Conservation (phyloP, 2,797 vertebrate species). For the Myotis pilosus region DNA sequence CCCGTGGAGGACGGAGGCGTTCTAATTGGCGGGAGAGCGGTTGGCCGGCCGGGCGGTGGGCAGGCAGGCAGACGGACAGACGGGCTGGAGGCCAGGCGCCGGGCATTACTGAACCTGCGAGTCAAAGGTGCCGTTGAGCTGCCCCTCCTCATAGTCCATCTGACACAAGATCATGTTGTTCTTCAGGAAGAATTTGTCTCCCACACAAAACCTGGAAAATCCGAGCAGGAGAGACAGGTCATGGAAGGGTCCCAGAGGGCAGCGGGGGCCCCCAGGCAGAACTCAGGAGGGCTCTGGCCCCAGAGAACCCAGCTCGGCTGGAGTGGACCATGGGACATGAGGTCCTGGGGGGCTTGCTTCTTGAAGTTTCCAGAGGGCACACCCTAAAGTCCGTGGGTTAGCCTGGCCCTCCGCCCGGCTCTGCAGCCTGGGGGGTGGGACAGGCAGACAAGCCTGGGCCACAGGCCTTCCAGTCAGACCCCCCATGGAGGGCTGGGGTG, state of each 20-base stretch:
- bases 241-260: background rate
- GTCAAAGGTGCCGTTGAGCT: conserved; percentile 99
- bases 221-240: conserved; percentile 63
- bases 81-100: conserved; percentile 88
- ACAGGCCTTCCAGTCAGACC: background rate
- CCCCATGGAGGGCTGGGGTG: background rate
- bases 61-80: conserved; percentile 88
- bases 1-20: conserved; percentile 89
- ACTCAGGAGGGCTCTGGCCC: background rate
- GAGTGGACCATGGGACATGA: background rate
- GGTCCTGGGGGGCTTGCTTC: background rate
- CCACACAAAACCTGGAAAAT: conserved; percentile 95
- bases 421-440: background rate
- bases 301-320: background rate
- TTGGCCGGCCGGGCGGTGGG: conserved; percentile 71
- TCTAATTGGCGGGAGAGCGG: conserved; percentile 81
- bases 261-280: background rate
- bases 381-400: background rate
- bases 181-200: conserved; percentile 99
- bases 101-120: conserved; percentile 96
- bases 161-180: conserved; percentile 99
- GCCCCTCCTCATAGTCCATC: conserved; percentile 99
- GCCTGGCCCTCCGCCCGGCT: background rate
- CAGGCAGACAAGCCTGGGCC: background rate
- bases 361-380: background rate